Evolutionary conservation across 1,140 invertebrate genomes (phyloP).

Genomic region (Bombus consobrinus): DNA sequence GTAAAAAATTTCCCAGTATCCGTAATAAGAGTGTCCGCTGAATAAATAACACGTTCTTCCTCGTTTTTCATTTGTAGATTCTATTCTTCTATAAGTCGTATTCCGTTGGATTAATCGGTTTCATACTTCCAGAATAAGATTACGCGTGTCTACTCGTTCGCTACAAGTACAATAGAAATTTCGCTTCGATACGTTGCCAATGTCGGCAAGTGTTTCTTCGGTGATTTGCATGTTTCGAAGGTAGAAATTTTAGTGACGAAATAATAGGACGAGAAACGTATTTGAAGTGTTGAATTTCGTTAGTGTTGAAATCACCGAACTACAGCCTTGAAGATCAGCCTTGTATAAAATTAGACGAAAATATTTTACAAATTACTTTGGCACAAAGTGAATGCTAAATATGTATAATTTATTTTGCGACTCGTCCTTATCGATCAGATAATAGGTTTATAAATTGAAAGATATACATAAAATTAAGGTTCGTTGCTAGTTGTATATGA

Average conservation of each 20-base stretch:
- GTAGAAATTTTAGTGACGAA: not conserved
- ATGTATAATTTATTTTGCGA: not conserved
- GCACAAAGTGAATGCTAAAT: not conserved
- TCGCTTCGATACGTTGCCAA: not conserved
- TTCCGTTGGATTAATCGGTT: no score
- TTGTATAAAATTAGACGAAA: conserved; percentile 12
- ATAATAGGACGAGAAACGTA: not conserved
- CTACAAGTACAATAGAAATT: not conserved
- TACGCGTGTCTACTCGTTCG: not conserved
- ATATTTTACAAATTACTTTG: conserved; percentile 2
- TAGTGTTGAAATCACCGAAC: not conserved
- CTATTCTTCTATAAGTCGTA: not conserved
- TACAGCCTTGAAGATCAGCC: not conserved
- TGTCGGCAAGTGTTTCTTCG: not conserved
- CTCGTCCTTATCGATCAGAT: not conserved
- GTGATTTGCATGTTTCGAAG: not conserved
- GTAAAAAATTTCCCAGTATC: no score
- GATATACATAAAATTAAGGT: not conserved
- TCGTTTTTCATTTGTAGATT: not conserved
- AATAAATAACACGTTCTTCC: not conserved
- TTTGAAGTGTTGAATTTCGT: not conserved
- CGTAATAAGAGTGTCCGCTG: no score
- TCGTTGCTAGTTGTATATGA: not conserved
- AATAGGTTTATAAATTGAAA: not conserved
- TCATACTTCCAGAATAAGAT: not conserved